These are phyloP conservation scores for Diaphora mendica DNA, from an alignment of 2,888 invertebrate species.

Conservation along the genomic window DNA sequence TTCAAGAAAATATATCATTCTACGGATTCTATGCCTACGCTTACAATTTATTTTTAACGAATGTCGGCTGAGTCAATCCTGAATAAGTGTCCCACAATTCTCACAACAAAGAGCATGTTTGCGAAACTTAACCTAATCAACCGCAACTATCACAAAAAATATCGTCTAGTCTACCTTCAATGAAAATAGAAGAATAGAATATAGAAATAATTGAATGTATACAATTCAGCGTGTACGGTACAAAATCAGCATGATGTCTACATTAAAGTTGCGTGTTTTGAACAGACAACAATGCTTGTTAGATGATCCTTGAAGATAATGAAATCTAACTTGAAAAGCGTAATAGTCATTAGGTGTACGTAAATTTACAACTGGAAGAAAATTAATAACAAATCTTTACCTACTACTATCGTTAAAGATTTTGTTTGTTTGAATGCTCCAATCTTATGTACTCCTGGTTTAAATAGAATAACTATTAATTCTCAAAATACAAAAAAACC, in stretches of 20 bases:
- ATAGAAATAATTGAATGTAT: background rate
- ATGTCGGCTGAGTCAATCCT: background rate
- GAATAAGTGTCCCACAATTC: background rate
- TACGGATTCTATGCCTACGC: background rate
- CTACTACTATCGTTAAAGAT: too few relatives aligned
- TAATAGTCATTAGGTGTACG: background rate
- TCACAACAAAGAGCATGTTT: background rate
- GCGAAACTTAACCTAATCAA: background rate
- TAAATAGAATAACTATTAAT: too few relatives aligned
- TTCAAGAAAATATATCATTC: background rate
- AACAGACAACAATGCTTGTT: background rate
- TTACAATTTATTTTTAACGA: background rate
- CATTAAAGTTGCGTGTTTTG: background rate
- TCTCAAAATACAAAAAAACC: too few relatives aligned
- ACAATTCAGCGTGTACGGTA: background rate
- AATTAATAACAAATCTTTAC: background rate
- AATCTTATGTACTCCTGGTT: too few relatives aligned
- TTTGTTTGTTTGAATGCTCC: too few relatives aligned
- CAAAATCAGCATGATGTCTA: background rate
- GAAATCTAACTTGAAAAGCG: background rate
- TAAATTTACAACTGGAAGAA: background rate
- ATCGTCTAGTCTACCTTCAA: background rate
- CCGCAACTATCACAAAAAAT: background rate
- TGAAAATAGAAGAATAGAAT: background rate
- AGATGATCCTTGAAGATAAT: background rate